Conservation (phyloP, 2,888 invertebrate genomes). For the Eurois occulta region DNA sequence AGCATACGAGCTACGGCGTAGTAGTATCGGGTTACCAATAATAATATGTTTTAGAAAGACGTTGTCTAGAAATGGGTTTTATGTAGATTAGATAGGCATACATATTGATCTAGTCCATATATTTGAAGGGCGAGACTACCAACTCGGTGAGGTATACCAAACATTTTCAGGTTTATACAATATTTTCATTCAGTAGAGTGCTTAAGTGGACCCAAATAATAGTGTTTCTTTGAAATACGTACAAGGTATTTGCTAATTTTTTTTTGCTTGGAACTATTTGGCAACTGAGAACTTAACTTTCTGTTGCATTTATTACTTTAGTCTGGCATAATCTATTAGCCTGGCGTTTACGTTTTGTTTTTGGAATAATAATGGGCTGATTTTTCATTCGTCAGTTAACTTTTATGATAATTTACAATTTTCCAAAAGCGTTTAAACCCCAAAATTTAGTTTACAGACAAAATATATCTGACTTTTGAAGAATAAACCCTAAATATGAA, state of each 20-base stretch:
- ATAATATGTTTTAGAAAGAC: conserved; percentile 17
- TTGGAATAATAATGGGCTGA: neutral
- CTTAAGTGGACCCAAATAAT: neutral
- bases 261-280: neutral
- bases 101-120: neutral
- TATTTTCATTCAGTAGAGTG: neutral
- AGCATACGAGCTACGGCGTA: conserved; percentile 44
- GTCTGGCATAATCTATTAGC: neutral
- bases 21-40: conserved; percentile 29
- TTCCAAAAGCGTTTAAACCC: too few relatives aligned
- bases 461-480: too few relatives aligned
- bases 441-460: too few relatives aligned
- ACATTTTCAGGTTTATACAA: too few relatives aligned
- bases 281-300: neutral
- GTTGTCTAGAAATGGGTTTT: neutral
- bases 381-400: too few relatives aligned
- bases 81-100: neutral
- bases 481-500: too few relatives aligned
- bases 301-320: neutral
- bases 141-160: too few relatives aligned
- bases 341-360: neutral
- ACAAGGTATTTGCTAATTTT: neutral
- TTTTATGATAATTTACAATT: too few relatives aligned
- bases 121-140: neutral
- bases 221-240: neutral